Conservation (phyloP, 2,797 vertebrate genomes). For the Tolypeutes matacus region DNA sequence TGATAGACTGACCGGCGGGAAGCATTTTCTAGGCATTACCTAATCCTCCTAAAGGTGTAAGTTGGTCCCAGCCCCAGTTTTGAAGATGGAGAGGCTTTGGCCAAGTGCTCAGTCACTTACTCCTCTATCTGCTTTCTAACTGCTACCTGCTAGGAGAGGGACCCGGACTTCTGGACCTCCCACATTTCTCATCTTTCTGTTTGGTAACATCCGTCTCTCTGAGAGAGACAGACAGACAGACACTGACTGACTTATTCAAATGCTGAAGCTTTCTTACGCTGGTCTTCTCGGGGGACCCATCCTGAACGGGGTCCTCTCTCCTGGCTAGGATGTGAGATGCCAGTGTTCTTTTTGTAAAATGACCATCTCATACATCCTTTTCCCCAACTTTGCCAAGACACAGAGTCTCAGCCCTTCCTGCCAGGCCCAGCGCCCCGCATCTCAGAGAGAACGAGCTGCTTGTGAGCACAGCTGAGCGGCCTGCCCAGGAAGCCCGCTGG, state of each 20-base stretch:
- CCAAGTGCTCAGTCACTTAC: rapidly evolving
- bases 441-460: conserved; percentile 21
- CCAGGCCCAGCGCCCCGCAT: background rate
- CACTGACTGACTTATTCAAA: background rate
- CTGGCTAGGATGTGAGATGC: background rate
- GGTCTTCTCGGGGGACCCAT: background rate
- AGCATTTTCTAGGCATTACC: background rate
- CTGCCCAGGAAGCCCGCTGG: conserved; percentile 15
- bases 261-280: background rate
- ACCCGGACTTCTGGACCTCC: too few species aligned
- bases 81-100: background rate
- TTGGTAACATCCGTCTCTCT: background rate
- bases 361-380: background rate
- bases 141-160: background rate
- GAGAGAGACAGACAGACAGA: background rate
- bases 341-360: background rate
- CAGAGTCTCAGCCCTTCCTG: background rate
- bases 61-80: background rate
- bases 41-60: background rate
- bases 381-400: background rate
- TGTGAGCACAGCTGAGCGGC: background rate
- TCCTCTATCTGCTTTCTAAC: background rate
- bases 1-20: background rate
- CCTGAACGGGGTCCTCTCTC: background rate
- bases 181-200: background rate